A percentile compares a stretch with the other conserved stretches of the same genome.
phyloP scores from a whole-genome alignment of 1,140 invertebrate species.

The Phthorimaea operculella region DNA sequence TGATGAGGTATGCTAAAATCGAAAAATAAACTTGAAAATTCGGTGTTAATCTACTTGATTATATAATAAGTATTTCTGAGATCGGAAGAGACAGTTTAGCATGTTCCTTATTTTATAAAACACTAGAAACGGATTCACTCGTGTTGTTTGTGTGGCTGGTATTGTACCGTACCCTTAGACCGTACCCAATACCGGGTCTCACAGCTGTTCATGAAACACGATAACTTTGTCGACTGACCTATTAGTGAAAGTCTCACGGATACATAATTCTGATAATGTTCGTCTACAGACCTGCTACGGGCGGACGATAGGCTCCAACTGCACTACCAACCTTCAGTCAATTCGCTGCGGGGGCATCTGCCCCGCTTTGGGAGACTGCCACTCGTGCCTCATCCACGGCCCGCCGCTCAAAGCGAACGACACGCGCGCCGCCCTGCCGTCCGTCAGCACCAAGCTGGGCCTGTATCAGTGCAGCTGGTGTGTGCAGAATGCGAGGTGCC shows the following conservation, averaged over 20 bases:
- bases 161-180: too few relatives aligned
- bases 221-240: too few relatives aligned
- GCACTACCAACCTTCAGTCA: conserved; percentile 89
- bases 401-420: conserved; percentile 40
- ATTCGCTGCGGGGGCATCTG: conserved; percentile 90
- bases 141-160: too few relatives aligned
- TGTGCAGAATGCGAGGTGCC: conserved; percentile 91
- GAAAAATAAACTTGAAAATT: too few relatives aligned
- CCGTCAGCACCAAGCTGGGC: conserved; percentile 80
- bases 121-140: too few relatives aligned
- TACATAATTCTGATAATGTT: background rate
- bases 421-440: conserved; percentile 59
- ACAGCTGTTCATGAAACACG: too few relatives aligned
- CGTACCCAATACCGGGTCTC: too few relatives aligned
- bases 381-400: conserved; percentile 86
- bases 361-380: conserved; percentile 86
- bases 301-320: conserved; percentile 82
- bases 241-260: too few relatives aligned
- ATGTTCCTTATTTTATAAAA: too few relatives aligned
- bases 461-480: conserved; percentile 91
- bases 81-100: too few relatives aligned
- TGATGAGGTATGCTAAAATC: conserved; percentile 77
- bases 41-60: background rate
- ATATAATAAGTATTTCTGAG: background rate
- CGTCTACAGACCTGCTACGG: conserved; percentile 79